phyloP scores from a whole-genome alignment of 2,888 invertebrate genomes.

The Melangyna quadrimaculata region DNA sequence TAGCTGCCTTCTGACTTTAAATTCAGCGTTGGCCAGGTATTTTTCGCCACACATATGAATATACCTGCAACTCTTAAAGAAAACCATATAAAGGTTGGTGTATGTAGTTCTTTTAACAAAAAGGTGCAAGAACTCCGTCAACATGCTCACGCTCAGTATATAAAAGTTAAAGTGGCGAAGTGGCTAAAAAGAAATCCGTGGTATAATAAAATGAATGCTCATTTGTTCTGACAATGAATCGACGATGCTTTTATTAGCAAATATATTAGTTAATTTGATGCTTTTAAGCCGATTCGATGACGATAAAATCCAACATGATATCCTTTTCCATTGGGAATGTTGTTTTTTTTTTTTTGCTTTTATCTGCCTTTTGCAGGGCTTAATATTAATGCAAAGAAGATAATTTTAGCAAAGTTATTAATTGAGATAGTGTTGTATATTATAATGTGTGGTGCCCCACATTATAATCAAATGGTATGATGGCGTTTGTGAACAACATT shows the following conservation, averaged over 20 bases:
- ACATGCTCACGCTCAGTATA: too few relatives aligned
- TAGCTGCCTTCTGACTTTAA: not conserved
- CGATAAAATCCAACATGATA: constrained; percentile 66
- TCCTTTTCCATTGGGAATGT: constrained; percentile 10
- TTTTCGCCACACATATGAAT: constrained; percentile 44
- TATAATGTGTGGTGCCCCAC: constrained; percentile 38
- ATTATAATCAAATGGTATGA: constrained; percentile 20
- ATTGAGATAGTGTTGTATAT: constrained; percentile 46
- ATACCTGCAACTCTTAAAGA: not conserved
- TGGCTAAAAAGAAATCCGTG: constrained; percentile 52
- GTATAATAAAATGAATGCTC: constrained; percentile 70
- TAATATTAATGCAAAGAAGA: constrained; percentile 61
- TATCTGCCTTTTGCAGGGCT: not conserved
- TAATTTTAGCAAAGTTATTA: constrained; percentile 63
- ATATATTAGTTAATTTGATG: constrained; percentile 72
- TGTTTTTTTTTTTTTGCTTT: not conserved
- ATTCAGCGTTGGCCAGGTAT: constrained; percentile 51
- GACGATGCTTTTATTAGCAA: constrained; percentile 72
- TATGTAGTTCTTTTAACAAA: not conserved
- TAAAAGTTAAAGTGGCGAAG: constrained; percentile 29
- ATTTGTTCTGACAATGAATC: constrained; percentile 72
- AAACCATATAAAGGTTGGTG: not conserved
- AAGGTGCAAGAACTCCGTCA: not conserved
- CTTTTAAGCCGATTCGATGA: constrained; percentile 70
- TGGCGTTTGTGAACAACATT: not conserved